Conservation (phyloP, 35 echinoderm and acorn worm species). For the Hemicentrotus pulcherrimus region DNA sequence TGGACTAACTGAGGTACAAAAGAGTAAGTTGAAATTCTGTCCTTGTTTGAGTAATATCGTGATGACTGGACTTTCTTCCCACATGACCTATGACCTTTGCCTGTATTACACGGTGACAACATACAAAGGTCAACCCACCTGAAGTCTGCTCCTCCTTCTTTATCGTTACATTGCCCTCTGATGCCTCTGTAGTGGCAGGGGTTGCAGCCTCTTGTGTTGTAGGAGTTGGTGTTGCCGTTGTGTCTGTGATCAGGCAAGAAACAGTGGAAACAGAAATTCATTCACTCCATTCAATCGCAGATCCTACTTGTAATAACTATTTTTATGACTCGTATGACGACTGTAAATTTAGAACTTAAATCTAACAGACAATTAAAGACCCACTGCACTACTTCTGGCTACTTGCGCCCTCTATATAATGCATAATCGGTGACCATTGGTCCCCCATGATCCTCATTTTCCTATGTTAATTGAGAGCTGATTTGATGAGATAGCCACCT, state of each 20-base stretch:
- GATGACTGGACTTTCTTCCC: too few relatives aligned
- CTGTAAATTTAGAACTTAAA: neutral
- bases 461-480: too few relatives aligned
- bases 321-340: neutral
- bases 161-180: neutral
- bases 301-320: neutral
- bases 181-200: constrained; percentile 32
- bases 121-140: neutral
- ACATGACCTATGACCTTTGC: too few relatives aligned
- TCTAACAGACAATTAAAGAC: too few relatives aligned
- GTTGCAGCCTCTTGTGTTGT: constrained; percentile 47
- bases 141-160: neutral
- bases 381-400: neutral
- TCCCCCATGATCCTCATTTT: too few relatives aligned
- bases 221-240: constrained; percentile 26
- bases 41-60: too few relatives aligned
- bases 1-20: too few relatives aligned
- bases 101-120: neutral
- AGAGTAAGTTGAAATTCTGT: too few relatives aligned
- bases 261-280: neutral
- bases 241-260: neutral
- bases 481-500: too few relatives aligned
- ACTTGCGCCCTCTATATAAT: too few relatives aligned
- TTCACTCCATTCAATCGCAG: neutral
- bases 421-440: too few relatives aligned